These are phyloP conservation scores for Vireo griseus DNA, from an alignment of 2,797 vertebrate genomes.

Conservation along the genomic window DNA sequence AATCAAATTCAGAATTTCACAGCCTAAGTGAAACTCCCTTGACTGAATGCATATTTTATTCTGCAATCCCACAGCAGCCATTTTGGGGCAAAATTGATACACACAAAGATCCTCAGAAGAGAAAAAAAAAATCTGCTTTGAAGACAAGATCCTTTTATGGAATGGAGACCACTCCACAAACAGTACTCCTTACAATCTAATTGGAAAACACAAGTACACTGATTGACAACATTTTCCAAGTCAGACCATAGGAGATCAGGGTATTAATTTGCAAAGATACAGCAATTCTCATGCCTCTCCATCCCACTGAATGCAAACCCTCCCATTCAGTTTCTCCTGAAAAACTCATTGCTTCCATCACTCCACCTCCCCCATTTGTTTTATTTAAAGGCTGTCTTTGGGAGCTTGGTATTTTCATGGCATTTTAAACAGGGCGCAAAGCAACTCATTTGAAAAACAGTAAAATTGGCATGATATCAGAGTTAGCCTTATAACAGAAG, in stretches of 20 bases:
- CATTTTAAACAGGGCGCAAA: constrained; percentile 68
- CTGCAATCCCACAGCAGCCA: constrained; percentile 27
- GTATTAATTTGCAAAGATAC: constrained; percentile 33
- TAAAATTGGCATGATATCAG: constrained; percentile 75
- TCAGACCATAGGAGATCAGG: constrained; percentile 1
- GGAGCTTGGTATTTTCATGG: constrained; percentile 68
- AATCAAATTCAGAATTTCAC: constrained; percentile 37
- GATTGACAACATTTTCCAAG: constrained; percentile 46
- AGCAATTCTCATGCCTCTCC: constrained; percentile 46
- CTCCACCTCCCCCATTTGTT: background rate
- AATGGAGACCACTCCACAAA: background rate
- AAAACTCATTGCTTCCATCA: background rate
- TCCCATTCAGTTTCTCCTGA: constrained; percentile 1
- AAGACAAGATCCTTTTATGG: constrained; percentile 31
- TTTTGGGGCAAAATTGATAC: constrained; percentile 1
- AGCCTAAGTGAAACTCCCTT: background rate
- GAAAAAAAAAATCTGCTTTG: constrained; percentile 46
- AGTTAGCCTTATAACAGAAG: constrained; percentile 75
- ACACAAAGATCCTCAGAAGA: constrained; percentile 9
- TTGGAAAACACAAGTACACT: constrained; percentile 24
- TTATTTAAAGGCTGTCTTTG: constrained; percentile 68
- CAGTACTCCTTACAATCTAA: background rate
- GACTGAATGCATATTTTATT: background rate
- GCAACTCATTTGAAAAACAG: constrained; percentile 61
- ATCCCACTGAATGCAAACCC: constrained; percentile 11